phyloP scores from a whole-genome alignment of 2,888 invertebrate genomes.

The Pantelozetes paolii region DNA sequence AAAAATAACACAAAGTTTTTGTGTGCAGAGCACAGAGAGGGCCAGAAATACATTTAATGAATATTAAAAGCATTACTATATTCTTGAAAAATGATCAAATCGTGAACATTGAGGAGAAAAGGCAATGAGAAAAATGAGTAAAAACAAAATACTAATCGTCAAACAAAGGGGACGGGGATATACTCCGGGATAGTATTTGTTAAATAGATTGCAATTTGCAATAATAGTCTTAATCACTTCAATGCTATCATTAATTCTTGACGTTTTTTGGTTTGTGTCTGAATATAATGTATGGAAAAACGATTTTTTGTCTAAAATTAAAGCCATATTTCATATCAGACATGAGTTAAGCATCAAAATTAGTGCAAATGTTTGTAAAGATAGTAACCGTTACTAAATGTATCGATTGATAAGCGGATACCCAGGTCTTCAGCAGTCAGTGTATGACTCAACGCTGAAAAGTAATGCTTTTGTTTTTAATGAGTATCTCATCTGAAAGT shows the following conservation, averaged over 20 bases:
- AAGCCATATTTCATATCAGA: neutral
- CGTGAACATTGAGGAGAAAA: neutral
- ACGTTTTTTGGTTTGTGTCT: neutral
- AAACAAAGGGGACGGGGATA: neutral
- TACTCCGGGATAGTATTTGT: neutral
- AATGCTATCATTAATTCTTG: neutral
- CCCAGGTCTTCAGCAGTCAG: too few relatives aligned
- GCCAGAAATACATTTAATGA: neutral
- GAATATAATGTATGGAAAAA: neutral
- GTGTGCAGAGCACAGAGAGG: neutral
- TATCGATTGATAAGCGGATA: neutral
- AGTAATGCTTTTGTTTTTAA: neutral
- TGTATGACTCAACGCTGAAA: too few relatives aligned
- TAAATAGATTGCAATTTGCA: neutral
- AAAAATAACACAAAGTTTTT: neutral
- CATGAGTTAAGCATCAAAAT: neutral
- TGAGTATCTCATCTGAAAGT: neutral
- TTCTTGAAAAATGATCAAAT: conserved; percentile 8
- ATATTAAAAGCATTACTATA: conserved; percentile 2
- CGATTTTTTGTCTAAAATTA: neutral
- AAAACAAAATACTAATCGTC: neutral
- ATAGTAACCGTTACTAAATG: neutral
- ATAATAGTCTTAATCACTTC: neutral
- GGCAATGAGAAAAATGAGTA: neutral
- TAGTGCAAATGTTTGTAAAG: neutral